Base-by-base conservation (phyloP, 2,888 invertebrate species). In the Galeopsomyia nigrocyanea region DNA sequence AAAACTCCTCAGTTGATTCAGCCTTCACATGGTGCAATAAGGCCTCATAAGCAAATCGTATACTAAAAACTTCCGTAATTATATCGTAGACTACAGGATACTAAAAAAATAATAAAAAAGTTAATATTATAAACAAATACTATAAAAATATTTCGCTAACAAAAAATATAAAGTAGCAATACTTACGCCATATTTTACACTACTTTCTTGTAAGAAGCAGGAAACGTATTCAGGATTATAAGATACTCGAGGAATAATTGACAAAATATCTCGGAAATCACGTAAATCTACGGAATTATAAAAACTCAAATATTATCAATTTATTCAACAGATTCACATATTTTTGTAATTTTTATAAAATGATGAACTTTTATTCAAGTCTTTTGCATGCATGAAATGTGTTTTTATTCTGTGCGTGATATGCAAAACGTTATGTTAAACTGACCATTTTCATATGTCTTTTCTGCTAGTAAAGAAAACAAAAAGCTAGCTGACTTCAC, bases 1-100 rank as follows among this genome's bases (percentile, higher is more conserved):
- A 51, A 21, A 69, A 69, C 10, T 63, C 47, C 19, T 21, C 22
- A 17, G 9, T 51, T 21, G 50, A 39, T 9, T 39, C 14, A 47
- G 19, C 21, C 13, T 31, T 17, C 3, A 26, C 14, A 56, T 57
- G 21, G 0, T 57, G 26, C 5, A 51, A 7, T 57, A 69, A 39
- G 7, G 69, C 63, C n/a, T 63, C 57, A 31, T 39, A 51, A 57
- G 69, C 69, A 17, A 69, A 16, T 7, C 50, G 56, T 19, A 63
- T n/a, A 21, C 63, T 17, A n/a, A 51, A 57, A 14, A 69, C 51
- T 14, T 69, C 69, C 22, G 69, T 69, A 6, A 69, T 69, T 0
- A 63, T 69, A 22, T 21, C 2, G 39, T 63, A 69, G 0, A 51
- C 69, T 6, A 51, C 49, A 10, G 7, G 13, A 46, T 57, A 63